Conservation (phyloP, 2,888 invertebrate genomes). For the Drosophila greeni region DNA sequence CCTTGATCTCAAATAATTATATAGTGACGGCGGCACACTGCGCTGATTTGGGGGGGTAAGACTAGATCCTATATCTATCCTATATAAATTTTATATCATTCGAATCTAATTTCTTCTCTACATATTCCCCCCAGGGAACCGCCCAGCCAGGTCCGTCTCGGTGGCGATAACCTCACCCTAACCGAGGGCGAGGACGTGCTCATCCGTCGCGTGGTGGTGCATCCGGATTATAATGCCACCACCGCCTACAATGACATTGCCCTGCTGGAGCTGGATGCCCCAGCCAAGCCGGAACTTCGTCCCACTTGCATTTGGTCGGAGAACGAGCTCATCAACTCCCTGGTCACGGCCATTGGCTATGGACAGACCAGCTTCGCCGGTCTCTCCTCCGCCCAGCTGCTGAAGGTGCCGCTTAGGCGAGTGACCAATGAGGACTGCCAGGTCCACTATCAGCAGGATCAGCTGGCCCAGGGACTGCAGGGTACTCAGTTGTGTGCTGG, state of each 20-base stretch:
- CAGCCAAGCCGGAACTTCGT: conserved; percentile 2
- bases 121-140: conserved; percentile 14
- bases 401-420: conserved; percentile 49
- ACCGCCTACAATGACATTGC: conserved; percentile 84
- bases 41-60: conserved; percentile 52
- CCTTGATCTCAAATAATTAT: conserved; percentile 58
- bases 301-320: conserved; percentile 80
- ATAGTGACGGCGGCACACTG: conserved; percentile 76
- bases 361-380: conserved; percentile 79
- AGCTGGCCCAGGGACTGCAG: conserved; percentile 40
- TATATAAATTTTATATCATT: no score
- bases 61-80: background rate
- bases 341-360: conserved; percentile 82
- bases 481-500: conserved; percentile 57
- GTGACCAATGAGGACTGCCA: conserved; percentile 40
- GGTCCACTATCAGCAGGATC: conserved; percentile 33
- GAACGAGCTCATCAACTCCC: conserved; percentile 61
- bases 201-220: conserved; percentile 72
- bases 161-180: conserved; percentile 65
- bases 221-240: conserved; percentile 81
- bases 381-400: conserved; percentile 49
- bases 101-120: background rate
- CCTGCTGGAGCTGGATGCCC: conserved; percentile 80
- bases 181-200: conserved; percentile 34
- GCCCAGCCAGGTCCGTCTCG: conserved; percentile 57